Base-by-base conservation (phyloP, 1,140 invertebrate species). In the Pseudomyrmex pallidus region DNA sequence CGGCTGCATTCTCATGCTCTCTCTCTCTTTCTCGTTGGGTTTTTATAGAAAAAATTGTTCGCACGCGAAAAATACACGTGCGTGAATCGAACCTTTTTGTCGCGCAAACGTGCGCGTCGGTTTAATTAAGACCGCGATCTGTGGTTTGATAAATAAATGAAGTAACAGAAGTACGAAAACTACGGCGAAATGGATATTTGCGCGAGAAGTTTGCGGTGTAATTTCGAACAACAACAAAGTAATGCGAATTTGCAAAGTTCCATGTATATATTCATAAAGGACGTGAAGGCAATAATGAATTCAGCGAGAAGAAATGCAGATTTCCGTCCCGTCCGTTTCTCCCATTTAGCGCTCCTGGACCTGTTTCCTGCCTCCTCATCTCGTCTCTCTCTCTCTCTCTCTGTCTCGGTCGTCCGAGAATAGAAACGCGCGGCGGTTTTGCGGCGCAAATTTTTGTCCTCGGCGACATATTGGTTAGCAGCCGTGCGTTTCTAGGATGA, bases 351-450 rank as follows among this genome's bases (percentile, higher is more conserved):
- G 7, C 72, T 83, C 73, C 35, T 54, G 35, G 5, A 35, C 5
- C 35, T 48, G 56, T 67, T 74, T 25, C 22, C n/a, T 64, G 54
- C 57, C 83, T 74, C 57, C 56, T 56, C 74, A n/a, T 77, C 22
- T 73, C 46, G 56, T 35, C 72, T 68, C 72, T 84, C 66, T 87
- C 87, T 73, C 22, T 25, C 1, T 25, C 22, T 25, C 22, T 25
- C 22, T 25, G 22, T 25, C 22, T 73, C 70, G 67, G 74, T 64
- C 76, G 56, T 82, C 89, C 68, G 82, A 87, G 88, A 90, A 90
- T 90, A 90, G 89, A 87, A 89, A 89, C 84, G 76, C 67, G 48
- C 80, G 64, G 83, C 82, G 87, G 84, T 88, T 87, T 88, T 88
- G 87, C 78, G 87, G 83, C 78, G 87, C n/a, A 62, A 63, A 88